phyloP scores from a whole-genome alignment of 2,888 invertebrate species.

The Rosalia funebris region DNA sequence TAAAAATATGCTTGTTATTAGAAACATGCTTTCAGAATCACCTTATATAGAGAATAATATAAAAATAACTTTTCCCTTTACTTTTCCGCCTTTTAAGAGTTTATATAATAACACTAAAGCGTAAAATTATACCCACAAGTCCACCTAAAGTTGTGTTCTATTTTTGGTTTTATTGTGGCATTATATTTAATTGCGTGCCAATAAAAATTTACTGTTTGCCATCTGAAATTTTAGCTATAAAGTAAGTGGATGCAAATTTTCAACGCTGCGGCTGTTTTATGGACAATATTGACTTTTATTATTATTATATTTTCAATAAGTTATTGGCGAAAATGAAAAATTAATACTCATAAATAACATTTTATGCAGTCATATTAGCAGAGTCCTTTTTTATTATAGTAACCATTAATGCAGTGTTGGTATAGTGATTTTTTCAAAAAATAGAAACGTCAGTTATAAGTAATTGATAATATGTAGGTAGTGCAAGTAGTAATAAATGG shows the following conservation, averaged over 20 bases:
- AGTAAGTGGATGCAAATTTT: background rate
- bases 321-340: background rate
- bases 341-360: background rate
- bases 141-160: background rate
- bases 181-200: background rate
- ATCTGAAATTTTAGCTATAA: background rate
- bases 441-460: too few species aligned
- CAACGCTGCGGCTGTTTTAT: background rate
- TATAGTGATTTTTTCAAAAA: too few species aligned
- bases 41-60: too few species aligned
- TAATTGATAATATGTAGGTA: too few species aligned
- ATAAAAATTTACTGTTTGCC: conserved; percentile 1
- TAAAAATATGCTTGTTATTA: too few species aligned
- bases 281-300: background rate
- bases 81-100: background rate
- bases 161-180: conserved; percentile 1
- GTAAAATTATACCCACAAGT: background rate
- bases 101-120: background rate
- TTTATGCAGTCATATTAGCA: background rate
- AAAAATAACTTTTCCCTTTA: too few species aligned
- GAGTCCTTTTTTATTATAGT: background rate
- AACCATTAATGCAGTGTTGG: too few species aligned
- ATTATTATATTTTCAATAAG: background rate
- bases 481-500: too few species aligned
- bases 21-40: too few species aligned